phyloP scores from a whole-genome alignment of 2,888 invertebrate genomes.

The Agrotis exclamationis region DNA sequence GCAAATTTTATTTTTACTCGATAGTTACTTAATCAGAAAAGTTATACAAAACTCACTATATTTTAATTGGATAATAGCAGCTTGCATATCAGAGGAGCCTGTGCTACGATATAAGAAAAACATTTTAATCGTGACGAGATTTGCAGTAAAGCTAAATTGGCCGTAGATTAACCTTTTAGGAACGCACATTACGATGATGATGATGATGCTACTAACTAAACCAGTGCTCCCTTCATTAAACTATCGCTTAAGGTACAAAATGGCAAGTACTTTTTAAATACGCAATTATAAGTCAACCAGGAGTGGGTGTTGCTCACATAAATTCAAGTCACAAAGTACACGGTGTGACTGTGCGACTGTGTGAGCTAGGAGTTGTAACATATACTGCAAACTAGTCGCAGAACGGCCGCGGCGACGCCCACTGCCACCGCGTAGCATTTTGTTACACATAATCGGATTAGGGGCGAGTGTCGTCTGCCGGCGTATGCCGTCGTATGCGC shows the following conservation, averaged over 20 bases:
- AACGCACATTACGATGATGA: slow-evolving; percentile 15
- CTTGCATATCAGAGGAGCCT: neutral
- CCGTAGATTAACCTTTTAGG: neutral
- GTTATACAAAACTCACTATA: neutral
- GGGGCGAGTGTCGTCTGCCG: slow-evolving; percentile 81
- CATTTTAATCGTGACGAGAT: neutral
- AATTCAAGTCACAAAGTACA: slow-evolving; percentile 68
- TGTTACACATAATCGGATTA: slow-evolving; percentile 90
- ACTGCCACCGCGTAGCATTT: slow-evolving; percentile 84
- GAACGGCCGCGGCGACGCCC: slow-evolving; percentile 63
- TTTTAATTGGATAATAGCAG: slow-evolving; percentile 10
- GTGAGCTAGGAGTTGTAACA: slow-evolving; percentile 66
- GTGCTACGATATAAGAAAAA: neutral
- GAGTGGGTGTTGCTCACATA: slow-evolving; percentile 66
- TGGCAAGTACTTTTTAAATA: slow-evolving; percentile 38
- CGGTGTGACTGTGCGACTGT: slow-evolving; percentile 50
- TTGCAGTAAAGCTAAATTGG: neutral
- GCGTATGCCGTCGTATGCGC: slow-evolving; percentile 80
- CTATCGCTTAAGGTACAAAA: slow-evolving; percentile 19
- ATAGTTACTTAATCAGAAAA: neutral
- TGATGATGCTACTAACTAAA: slow-evolving; percentile 19
- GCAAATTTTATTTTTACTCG: slow-evolving; percentile 13
- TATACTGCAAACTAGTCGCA: slow-evolving; percentile 73
- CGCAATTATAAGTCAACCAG: slow-evolving; percentile 67
- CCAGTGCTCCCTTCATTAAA: slow-evolving; percentile 1